A percentile compares a stretch with the other conserved stretches of the same genome.
Conservation (phyloP, 2,797 vertebrate species). For the Rhabdophis nuchalis region DNA sequence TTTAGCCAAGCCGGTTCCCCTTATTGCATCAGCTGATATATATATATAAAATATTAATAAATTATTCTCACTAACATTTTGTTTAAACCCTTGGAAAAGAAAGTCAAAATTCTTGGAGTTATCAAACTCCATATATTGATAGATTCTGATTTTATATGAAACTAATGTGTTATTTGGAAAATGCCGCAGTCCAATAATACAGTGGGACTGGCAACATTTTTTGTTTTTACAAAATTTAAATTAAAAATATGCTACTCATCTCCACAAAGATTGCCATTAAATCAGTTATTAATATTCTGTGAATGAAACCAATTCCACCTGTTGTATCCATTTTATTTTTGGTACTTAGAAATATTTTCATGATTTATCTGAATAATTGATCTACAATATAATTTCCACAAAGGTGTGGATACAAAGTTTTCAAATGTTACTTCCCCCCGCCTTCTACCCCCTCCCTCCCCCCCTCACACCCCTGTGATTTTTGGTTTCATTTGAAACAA, state of each 20-base stretch:
- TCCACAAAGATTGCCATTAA: not conserved
- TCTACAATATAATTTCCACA: not conserved
- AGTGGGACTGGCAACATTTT: not conserved
- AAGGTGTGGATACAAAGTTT: not conserved
- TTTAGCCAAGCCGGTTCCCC: no score
- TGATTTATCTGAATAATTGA: not conserved
- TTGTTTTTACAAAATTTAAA: not conserved
- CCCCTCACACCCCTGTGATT: accelerated
- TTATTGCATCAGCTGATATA: no score
- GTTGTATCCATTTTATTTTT: not conserved
- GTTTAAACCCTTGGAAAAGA: not conserved
- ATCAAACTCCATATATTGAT: not conserved
- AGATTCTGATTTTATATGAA: not conserved
- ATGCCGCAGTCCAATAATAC: not conserved
- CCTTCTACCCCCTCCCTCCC: no score
- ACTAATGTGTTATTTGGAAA: not conserved
- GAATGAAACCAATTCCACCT: not conserved
- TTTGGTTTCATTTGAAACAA: not conserved
- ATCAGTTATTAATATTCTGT: not conserved
- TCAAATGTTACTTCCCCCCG: not conserved
- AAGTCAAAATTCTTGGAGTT: not conserved
- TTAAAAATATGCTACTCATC: not conserved
- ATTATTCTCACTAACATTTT: not conserved
- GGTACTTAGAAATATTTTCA: not conserved
- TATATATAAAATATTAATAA: not conserved